phyloP scores from a whole-genome alignment of 2,113 vertebrate genomes.

The Neolamprologus falcicula region DNA sequence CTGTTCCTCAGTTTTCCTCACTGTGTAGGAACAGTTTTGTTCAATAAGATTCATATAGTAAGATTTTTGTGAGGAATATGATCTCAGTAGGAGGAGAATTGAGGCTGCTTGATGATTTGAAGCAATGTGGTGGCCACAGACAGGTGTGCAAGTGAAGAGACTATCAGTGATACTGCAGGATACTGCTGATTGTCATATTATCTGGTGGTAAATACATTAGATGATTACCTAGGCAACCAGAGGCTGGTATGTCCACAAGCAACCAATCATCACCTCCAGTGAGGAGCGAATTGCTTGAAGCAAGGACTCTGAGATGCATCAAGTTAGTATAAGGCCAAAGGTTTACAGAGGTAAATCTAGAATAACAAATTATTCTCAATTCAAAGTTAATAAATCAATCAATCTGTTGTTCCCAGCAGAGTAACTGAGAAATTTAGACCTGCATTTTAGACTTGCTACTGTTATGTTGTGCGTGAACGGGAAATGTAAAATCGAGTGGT shows the following conservation, averaged over 20 bases:
- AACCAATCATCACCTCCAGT: background rate
- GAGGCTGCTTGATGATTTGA: background rate
- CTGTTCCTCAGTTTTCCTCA: background rate
- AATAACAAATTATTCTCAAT: background rate
- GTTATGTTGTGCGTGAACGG: background rate
- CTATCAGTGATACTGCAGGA: background rate
- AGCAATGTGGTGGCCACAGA: background rate
- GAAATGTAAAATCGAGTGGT: background rate
- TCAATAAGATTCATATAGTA: background rate
- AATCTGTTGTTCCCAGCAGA: background rate
- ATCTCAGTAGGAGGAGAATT: background rate
- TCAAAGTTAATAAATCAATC: background rate
- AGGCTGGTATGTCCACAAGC: background rate
- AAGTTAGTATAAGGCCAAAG: background rate
- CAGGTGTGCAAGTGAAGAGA: background rate
- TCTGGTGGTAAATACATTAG: background rate
- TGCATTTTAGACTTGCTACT: background rate
- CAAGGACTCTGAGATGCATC: background rate
- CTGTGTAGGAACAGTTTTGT: background rate
- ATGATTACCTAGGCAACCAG: background rate
- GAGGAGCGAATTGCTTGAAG: background rate
- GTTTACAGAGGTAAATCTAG: background rate
- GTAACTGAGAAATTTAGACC: background rate
- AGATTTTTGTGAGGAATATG: background rate
- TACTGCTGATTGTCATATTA: background rate